phyloP scores from a whole-genome alignment of 1,140 invertebrate species.

The Drosophila ogumai region DNA sequence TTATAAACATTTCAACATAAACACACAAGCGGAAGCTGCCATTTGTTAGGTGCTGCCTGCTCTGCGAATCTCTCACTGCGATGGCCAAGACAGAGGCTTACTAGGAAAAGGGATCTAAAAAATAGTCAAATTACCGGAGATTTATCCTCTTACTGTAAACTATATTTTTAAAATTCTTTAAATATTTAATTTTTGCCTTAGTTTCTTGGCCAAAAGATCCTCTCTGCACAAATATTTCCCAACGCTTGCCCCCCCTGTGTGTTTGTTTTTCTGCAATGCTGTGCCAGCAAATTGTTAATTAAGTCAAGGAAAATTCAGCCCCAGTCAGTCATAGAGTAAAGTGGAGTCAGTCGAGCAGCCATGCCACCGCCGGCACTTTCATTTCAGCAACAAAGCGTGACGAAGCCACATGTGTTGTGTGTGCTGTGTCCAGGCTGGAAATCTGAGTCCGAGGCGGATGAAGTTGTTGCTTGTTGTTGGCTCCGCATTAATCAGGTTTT shows the following conservation, averaged over 20 bases:
- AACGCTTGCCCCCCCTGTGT: too few relatives aligned
- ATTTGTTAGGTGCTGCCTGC: slow-evolving; percentile 48
- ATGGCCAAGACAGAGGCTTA: slow-evolving; percentile 9
- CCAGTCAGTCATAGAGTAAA: slow-evolving; percentile 29
- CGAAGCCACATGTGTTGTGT: slow-evolving; percentile 53
- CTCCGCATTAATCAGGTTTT: slow-evolving; percentile 60
- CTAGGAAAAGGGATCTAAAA: neutral
- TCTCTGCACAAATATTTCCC: neutral
- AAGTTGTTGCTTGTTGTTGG: slow-evolving; percentile 54
- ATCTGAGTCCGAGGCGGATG: slow-evolving; percentile 42
- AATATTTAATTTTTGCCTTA: neutral
- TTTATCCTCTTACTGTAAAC: too few relatives aligned
- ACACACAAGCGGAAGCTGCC: slow-evolving; percentile 63
- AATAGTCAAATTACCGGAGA: accelerated
- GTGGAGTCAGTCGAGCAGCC: slow-evolving; percentile 22
- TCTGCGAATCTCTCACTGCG: slow-evolving; percentile 34
- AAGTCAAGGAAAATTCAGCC: slow-evolving; percentile 61
- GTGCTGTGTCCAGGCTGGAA: slow-evolving; percentile 33
- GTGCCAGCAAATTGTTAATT: slow-evolving; percentile 71
- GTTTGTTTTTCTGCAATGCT: slow-evolving; percentile 28
- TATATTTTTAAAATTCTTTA: neutral
- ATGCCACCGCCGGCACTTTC: slow-evolving; percentile 61
- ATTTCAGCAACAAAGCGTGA: slow-evolving; percentile 73
- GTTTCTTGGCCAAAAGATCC: neutral
- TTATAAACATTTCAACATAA: slow-evolving; percentile 74